Evolutionary conservation across 2,113 vertebrate genomes (phyloP).

Genomic region (Osmerus eperlanus): DNA sequence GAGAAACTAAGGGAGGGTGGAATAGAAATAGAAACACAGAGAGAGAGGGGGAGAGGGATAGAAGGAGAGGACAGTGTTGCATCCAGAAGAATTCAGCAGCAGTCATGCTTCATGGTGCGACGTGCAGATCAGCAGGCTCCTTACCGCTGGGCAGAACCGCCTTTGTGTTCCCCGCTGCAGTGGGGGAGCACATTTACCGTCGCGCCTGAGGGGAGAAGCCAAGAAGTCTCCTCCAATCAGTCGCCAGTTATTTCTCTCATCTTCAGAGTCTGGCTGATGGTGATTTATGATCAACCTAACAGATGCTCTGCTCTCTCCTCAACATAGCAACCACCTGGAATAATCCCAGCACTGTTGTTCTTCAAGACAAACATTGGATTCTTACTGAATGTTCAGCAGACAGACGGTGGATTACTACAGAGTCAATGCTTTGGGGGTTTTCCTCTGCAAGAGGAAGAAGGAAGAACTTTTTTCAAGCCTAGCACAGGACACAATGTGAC

Average conservation of each 20-base stretch:
- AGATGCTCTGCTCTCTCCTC: slow-evolving; percentile 34
- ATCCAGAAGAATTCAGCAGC: slow-evolving; percentile 40
- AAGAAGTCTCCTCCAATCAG: slow-evolving; percentile 67
- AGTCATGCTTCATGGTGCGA: slow-evolving; percentile 28
- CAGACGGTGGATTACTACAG: slow-evolving; percentile 51
- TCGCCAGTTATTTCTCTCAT: slow-evolving; percentile 51
- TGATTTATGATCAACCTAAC: slow-evolving; percentile 61
- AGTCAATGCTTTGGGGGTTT: slow-evolving; percentile 12
- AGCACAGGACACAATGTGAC: slow-evolving; percentile 10
- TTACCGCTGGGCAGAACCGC: slow-evolving; percentile 39
- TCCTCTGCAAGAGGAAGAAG: slow-evolving; percentile 24
- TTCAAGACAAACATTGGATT: slow-evolving; percentile 20
- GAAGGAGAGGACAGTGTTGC: slow-evolving; percentile 43
- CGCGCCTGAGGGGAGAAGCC: slow-evolving; percentile 52
- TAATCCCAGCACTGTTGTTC: slow-evolving; percentile 21
- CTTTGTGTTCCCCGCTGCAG: slow-evolving; percentile 63
- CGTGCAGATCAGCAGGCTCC: slow-evolving; percentile 40
- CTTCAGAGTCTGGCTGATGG: slow-evolving; percentile 49
- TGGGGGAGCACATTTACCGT: slow-evolving; percentile 49
- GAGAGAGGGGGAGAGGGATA: slow-evolving; percentile 19
- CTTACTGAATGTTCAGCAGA: slow-evolving; percentile 48
- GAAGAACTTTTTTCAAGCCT: slow-evolving; percentile 48
- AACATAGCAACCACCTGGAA: slow-evolving; percentile 49
- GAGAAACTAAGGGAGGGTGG: slow-evolving; percentile 15
- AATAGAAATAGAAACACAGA: slow-evolving; percentile 31